Base-by-base conservation (phyloP, 1,140 invertebrate genomes). In the Camponotus vicinus region DNA sequence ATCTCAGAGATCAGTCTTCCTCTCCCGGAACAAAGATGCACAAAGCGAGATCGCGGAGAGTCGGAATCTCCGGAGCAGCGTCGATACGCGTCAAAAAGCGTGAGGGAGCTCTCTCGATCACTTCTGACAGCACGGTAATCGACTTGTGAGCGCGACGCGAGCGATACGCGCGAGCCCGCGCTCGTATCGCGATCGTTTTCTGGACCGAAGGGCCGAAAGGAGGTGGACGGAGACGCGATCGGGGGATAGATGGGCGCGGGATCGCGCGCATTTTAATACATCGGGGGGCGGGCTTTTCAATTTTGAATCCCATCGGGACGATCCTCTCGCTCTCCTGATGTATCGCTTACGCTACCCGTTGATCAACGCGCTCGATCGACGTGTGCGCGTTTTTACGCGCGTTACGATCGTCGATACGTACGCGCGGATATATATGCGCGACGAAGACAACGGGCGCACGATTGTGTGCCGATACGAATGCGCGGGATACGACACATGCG, bases 321-420 rank as follows among this genome's bases (percentile, higher is more conserved):
- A 84, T 75, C 67, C 87, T 57, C 90, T 88, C 76, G 76, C 88
- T 85, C 91, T 92, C 78, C 92, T 93, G 93, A 93, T 93, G 93
- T 93, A 93, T 93, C 92, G 93, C 92, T 93, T 93, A 93, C 90
- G 92, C 92, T 91, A 92, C 86, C 80, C 89, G 89, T 90, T 90
- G 75, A 90, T 90, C 89, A 89, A 89, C 84, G 86, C 71, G 70
- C 9, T 32, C 85, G 87, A 91, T 91, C 90, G 90, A 86, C 66
- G 64, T 71, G 64, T 21, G 76, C 79, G 79, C 79, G 67, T 45
- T 82, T 82, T 73, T 73, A 75, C 79, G 69, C 69, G 79, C 69
- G 79, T 63, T 75, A 75, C 79, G 79, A 83, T 52, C 57, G 55
- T 11, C 79, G 61, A 37, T 13, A 63, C 76, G 49, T 9, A 11